Evolutionary conservation across 2,888 invertebrate genomes (phyloP).

Genomic region (Ferdinandea cuprea): DNA sequence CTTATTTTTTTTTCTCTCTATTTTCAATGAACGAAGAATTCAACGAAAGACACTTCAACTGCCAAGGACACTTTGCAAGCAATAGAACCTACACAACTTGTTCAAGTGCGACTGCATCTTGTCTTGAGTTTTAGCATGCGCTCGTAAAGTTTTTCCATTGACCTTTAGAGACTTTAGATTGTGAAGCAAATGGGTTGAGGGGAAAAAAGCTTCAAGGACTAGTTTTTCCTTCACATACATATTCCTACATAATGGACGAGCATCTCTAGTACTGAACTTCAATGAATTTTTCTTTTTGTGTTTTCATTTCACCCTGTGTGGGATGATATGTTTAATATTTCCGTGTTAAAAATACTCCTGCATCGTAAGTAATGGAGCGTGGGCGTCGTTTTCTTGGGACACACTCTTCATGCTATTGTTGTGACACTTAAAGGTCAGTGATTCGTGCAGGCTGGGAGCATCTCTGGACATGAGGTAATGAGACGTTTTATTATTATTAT

Average conservation of each 20-base stretch:
- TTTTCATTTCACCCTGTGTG: slow-evolving; percentile 8
- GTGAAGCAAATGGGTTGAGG: slow-evolving; percentile 10
- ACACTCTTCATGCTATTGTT: slow-evolving; percentile 1
- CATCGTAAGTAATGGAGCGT: not conserved
- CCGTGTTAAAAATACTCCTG: not conserved
- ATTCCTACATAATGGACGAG: not conserved
- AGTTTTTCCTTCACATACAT: not conserved
- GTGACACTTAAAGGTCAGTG: slow-evolving; percentile 23
- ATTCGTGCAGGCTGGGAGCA: no score
- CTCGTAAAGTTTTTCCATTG: slow-evolving; percentile 18
- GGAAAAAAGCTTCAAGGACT: slow-evolving; percentile 25
- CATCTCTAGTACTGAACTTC: not conserved
- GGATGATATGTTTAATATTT: slow-evolving; percentile 20
- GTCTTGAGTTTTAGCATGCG: not conserved
- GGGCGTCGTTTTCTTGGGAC: slow-evolving; percentile 2
- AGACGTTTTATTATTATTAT: no score
- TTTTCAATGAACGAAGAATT: not conserved
- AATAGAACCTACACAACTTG: slow-evolving; percentile 1
- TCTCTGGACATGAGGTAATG: no score
- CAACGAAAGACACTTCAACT: slow-evolving; percentile 19
- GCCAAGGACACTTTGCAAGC: slow-evolving; percentile 48
- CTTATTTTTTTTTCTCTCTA: no score
- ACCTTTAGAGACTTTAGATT: slow-evolving; percentile 52
- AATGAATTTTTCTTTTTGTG: slow-evolving; percentile 30
- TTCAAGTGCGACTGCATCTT: slow-evolving; percentile 1